These are phyloP conservation scores for Procapra przewalskii DNA, from an alignment of 2,113 vertebrate genomes.

Conservation along the genomic window DNA sequence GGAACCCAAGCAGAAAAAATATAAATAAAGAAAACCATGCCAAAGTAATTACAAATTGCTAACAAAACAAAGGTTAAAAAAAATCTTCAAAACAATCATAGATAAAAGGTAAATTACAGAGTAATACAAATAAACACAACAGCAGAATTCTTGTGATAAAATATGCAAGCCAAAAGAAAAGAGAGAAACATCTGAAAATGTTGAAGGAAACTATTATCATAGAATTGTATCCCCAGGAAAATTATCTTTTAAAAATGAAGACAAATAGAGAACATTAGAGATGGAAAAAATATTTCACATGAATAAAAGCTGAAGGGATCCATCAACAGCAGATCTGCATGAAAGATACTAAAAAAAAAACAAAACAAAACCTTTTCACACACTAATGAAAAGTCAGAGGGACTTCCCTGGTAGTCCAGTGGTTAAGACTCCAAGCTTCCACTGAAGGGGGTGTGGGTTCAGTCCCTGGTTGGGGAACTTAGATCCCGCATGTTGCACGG, in stretches of 20 bases:
- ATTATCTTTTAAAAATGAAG: background rate
- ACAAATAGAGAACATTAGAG: background rate
- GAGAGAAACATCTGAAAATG: background rate
- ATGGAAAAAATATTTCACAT: background rate
- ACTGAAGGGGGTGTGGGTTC: background rate
- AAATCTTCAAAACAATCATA: background rate
- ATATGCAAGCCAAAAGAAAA: background rate
- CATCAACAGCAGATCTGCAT: background rate
- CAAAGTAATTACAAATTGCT: background rate
- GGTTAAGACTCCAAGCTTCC: background rate
- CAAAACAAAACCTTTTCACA: background rate
- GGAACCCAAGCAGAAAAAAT: background rate
- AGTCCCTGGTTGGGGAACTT: background rate
- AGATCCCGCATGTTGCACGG: rapidly evolving
- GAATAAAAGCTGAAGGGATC: background rate
- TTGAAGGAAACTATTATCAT: background rate
- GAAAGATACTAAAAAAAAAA: background rate
- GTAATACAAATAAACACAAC: background rate
- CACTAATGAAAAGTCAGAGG: background rate
- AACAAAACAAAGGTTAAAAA: background rate
- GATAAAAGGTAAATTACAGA: background rate
- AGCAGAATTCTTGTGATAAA: background rate
- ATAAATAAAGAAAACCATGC: background rate
- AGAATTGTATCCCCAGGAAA: background rate
- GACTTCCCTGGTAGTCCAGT: background rate